Evolutionary conservation across 2,797 vertebrate genomes (phyloP).

Genomic region (Molossus alvarezi): DNA sequence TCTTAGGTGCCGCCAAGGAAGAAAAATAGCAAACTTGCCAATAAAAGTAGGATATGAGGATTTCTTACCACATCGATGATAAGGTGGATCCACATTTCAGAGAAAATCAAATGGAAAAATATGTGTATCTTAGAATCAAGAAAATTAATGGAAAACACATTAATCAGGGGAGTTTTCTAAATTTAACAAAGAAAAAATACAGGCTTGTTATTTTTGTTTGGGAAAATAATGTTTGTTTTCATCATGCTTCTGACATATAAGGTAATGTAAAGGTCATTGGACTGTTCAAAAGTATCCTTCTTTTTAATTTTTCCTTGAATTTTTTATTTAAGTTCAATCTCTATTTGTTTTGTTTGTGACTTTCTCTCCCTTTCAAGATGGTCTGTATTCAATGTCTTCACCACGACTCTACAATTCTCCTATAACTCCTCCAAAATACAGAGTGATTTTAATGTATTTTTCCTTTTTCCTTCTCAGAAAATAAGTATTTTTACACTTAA

Average conservation of each 20-base stretch:
- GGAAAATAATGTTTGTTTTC: neutral
- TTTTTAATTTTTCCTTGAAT: neutral
- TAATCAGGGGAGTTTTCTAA: neutral
- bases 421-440: neutral
- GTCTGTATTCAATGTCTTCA: neutral
- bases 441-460: neutral
- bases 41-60: neutral
- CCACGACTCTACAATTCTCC: neutral
- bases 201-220: neutral
- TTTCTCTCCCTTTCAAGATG: neutral
- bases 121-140: neutral
- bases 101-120: neutral
- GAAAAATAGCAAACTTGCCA: neutral
- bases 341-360: neutral
- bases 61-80: neutral
- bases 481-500: neutral
- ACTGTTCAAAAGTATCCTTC: neutral
- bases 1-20: neutral
- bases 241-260: neutral
- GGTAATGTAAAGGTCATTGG: neutral
- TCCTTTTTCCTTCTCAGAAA: neutral
- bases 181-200: neutral
- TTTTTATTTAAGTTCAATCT: neutral
- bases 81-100: neutral
- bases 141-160: neutral